Base-by-base conservation (phyloP, 2,797 vertebrate species). In the Selene dorsalis region DNA sequence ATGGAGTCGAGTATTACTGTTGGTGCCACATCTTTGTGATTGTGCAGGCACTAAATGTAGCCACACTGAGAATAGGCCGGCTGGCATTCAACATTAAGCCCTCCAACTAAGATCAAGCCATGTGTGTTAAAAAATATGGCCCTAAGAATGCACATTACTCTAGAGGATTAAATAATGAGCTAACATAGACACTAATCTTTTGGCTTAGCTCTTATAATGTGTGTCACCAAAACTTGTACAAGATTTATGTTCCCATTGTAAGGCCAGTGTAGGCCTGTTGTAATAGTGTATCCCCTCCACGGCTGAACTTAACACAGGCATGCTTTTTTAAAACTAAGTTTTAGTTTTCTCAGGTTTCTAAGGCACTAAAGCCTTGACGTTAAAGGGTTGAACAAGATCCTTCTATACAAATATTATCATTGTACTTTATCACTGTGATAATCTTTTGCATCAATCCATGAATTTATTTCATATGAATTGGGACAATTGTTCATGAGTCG, bases 51-150 rank as follows among this genome's bases (percentile, higher is more conserved):
- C 94, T 94, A 95, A 94, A 94, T 93, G 92, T 86, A 64, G 85
- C 90, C 67, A 14, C 28, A 88, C 93, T 92, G 88, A 95, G 93
- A 95, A 95, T 95, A 95, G 95, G 91, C 77, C 59, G 52, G 83
- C 88, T 86, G 86, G 83, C 87, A 89, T 93, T 94, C 91, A 89
- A 75, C 61, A 65, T 87, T 92, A 90, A 91, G 85, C 89, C 62
- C 84, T 92, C 82, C 69, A 77, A 73, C 75, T 67, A 69, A 50
- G 66, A 84, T 85, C 80, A 73, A 76, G 79, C 74, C 75, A 69
- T 38, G 18, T 48, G n/a, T 57, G 22, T 13, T 3, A 18, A 32
- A 24, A 41, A 30, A 75, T 3, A 0, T 60, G 28, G 22, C 7
- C 13, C 5, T 9, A 53, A 14, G 17, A 65, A 18, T 66, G 17